Base-by-base conservation (phyloP, 2,888 invertebrate genomes). In the Campopleginae sp. region DNA sequence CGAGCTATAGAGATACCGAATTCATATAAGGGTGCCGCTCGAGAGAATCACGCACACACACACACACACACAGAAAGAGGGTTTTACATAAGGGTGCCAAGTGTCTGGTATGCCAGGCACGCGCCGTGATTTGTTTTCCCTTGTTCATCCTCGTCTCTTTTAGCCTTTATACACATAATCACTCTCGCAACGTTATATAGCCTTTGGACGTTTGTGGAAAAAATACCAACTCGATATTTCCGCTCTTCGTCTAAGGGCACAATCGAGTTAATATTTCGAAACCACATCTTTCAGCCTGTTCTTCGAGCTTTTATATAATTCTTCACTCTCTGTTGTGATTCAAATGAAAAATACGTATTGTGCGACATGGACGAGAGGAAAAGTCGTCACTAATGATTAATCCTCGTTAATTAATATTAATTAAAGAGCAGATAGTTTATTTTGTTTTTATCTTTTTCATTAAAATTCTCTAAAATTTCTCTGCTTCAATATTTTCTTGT, bases 41-140 rank as follows among this genome's bases (percentile, higher is more conserved):
- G 88, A 89, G 89, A 78, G 70, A 78, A 70, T 42, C 58, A 68
- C 79, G 51, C 58, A 82, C 51, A 63, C 33, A 70, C 65, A 58
- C 58, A 68, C 79, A 63, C 58, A 82, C 51, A 63, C 33, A 70
- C 65, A 58, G 78, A 78, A 51, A 33, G 71, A 54, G 77, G 89
- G 88, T 90, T 92, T 92, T 92, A 92, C 92, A 92, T 92, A 91
- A 92, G 92, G 92, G 92, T 91, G 91, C 88, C 88, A 91, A 92
- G 92, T 91, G 91, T 92, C 92, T 90, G 93, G 93, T 92, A 93
- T 93, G 92, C 90, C 88, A 92, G 91, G 90, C 92, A 92, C 91
- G 93, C 92, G 91, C 88, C 88, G 92, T 92, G 93, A 93, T 93
- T 93, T 92, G 92, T 92, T 92, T 91, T 90, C 90, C 89, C 91